Conservation (phyloP, 1,140 invertebrate genomes). For the Drosophila ercepeae region DNA sequence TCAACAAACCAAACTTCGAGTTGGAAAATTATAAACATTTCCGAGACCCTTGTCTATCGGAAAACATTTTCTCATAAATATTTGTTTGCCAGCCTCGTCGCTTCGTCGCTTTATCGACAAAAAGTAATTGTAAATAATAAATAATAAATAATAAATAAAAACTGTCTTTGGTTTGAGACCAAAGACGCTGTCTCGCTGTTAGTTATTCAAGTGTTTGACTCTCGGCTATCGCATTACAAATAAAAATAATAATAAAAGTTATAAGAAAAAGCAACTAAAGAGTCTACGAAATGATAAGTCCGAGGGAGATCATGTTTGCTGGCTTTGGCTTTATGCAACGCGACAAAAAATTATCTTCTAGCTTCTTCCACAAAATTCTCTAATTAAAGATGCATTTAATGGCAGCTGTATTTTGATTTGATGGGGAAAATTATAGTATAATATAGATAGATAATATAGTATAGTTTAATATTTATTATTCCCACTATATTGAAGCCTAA, state of each 20-base stretch:
- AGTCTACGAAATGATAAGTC: not conserved
- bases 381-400: no score
- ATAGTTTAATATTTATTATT: no score
- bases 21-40: slow-evolving; percentile 24
- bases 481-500: not conserved
- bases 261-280: not conserved
- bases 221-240: slow-evolving; percentile 76
- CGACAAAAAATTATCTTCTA: not conserved
- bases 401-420: no score
- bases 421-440: not conserved
- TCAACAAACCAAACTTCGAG: no score
- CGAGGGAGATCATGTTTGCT: not conserved
- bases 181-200: no score
- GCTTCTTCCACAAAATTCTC: no score
- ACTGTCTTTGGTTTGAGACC: no score
- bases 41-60: slow-evolving; percentile 7
- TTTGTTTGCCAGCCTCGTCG: no score
- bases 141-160: slow-evolving; percentile 11
- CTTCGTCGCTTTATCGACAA: slow-evolving; percentile 46
- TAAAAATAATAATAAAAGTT: slow-evolving; percentile 56
- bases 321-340: not conserved
- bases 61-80: slow-evolving; percentile 1
- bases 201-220: slow-evolving; percentile 55
- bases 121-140: not conserved
- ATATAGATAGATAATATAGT: no score